phyloP scores from a whole-genome alignment of 2,797 vertebrate species.

The Bradypodion pumilum region DNA sequence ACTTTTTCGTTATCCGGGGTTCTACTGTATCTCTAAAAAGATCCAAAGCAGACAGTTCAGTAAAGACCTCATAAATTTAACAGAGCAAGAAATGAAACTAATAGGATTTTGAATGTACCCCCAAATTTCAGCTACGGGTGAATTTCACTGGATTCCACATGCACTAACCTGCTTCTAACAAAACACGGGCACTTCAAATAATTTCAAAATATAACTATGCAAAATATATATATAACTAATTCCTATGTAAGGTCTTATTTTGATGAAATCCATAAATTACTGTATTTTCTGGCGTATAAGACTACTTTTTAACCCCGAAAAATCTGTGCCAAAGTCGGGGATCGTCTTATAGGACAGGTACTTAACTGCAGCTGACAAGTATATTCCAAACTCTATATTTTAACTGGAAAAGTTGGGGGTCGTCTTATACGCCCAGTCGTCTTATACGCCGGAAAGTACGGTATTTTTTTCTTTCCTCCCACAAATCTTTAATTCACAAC shows the following conservation, averaged over 20 bases:
- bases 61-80: not conserved
- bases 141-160: not conserved
- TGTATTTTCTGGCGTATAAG: too few species aligned
- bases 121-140: not conserved
- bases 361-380: too few species aligned
- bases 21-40: not conserved
- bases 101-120: not conserved
- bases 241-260: not conserved
- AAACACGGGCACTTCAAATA: not conserved
- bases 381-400: too few species aligned
- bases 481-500: not conserved
- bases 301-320: too few species aligned
- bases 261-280: not conserved
- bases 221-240: not conserved
- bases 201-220: not conserved
- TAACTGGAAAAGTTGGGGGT: too few species aligned
- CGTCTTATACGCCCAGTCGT: too few species aligned
- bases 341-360: too few species aligned
- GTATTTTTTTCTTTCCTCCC: not conserved
- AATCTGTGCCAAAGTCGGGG: too few species aligned
- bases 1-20: too few species aligned
- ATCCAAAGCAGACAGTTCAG: not conserved
- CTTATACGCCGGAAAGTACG: too few species aligned
- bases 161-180: not conserved
- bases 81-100: not conserved